Evolutionary conservation across 2,113 vertebrate genomes (phyloP).

Genomic region (Accipiter virgatus): DNA sequence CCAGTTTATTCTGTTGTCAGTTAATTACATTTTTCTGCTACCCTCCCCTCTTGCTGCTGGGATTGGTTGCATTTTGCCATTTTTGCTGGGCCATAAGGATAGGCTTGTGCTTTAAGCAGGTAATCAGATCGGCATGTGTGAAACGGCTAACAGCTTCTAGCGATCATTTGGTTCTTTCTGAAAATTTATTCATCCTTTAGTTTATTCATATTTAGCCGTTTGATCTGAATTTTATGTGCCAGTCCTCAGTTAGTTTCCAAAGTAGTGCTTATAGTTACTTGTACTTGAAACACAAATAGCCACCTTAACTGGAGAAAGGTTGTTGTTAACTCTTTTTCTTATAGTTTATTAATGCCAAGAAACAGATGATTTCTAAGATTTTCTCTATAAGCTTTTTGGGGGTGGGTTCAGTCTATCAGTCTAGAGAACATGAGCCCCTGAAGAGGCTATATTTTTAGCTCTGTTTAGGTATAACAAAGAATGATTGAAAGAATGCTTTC

Average conservation of each 20-base stretch:
- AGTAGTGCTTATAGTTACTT: conserved; percentile 1
- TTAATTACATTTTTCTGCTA: not conserved
- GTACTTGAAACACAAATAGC: conserved; percentile 2
- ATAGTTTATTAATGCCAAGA: not conserved
- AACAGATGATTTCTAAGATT: not conserved
- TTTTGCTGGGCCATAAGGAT: not conserved
- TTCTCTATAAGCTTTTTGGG: not conserved
- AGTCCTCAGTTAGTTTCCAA: conserved; percentile 17
- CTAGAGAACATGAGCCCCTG: not conserved
- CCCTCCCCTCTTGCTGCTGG: not conserved
- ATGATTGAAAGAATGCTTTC: conserved; percentile 11
- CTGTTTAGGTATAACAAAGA: conserved; percentile 9
- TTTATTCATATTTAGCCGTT: conserved; percentile 48
- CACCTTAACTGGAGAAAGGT: not conserved
- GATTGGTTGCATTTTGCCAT: not conserved
- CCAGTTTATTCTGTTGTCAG: not conserved
- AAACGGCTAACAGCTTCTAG: conserved; percentile 20
- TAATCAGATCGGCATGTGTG: not conserved
- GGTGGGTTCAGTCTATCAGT: not conserved
- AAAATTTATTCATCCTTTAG: conserved; percentile 14
- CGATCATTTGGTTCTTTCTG: not conserved
- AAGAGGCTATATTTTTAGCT: not conserved
- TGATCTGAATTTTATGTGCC: conserved; percentile 29
- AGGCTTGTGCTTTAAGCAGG: conserved; percentile 1
- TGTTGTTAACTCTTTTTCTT: not conserved